Percentiles rank a stretch among this genome's conserved stretches.
phyloP scores from a whole-genome alignment of 2,113 vertebrate species.

The Brienomyrus brachyistius region DNA sequence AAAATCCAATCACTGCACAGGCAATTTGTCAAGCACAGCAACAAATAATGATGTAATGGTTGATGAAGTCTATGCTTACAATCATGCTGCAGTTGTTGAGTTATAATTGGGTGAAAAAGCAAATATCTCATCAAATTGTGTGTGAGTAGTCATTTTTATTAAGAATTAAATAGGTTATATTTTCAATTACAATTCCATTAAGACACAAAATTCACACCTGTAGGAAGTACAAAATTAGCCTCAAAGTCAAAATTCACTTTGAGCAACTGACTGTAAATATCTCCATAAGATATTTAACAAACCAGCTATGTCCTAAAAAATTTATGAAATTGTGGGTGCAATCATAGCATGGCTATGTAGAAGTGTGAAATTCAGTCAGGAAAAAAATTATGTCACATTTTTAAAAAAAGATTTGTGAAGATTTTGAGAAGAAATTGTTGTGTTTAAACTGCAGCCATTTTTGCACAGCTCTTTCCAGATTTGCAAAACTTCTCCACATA shows the following conservation, averaged over 20 bases:
- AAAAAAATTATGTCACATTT: neutral
- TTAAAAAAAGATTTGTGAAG: neutral
- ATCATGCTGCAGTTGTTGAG: constrained; percentile 15
- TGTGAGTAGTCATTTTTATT: neutral
- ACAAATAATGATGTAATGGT: constrained; percentile 19
- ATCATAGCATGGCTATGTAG: neutral
- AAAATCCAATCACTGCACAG: constrained; percentile 17
- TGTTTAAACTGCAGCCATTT: neutral
- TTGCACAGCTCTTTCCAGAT: constrained; percentile 4
- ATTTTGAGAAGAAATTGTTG: neutral
- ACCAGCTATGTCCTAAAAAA: neutral
- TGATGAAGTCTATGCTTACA: constrained; percentile 9
- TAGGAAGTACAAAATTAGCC: neutral
- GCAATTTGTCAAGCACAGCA: constrained; percentile 19
- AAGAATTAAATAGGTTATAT: neutral
- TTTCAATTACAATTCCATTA: neutral
- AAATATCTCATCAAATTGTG: constrained; percentile 9
- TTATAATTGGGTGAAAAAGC: constrained; percentile 10
- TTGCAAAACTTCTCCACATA: neutral
- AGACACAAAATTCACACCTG: constrained; percentile 4
- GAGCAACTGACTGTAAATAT: neutral
- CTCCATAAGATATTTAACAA: neutral
- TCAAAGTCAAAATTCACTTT: neutral
- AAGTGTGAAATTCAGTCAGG: neutral
- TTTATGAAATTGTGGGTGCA: neutral